Base-by-base conservation (phyloP, 2,888 invertebrate species). In the Lepidocyrtoides sp. region DNA sequence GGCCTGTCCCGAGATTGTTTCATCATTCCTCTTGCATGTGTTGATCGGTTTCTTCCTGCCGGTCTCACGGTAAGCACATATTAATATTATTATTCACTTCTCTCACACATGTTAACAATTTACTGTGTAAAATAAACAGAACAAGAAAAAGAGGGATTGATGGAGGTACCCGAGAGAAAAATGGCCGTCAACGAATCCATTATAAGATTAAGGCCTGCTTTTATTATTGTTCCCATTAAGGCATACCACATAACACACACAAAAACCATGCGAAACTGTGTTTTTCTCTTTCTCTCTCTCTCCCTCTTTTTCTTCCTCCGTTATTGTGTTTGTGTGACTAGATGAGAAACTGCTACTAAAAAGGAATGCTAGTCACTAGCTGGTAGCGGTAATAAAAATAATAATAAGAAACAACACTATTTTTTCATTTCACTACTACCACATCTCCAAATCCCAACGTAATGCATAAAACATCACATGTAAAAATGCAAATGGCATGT, bases 1-100 rank as follows among this genome's bases (percentile, higher is more conserved):
- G 97, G 97, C 77, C 96, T 98, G 94, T 98, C 98, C 95, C 96
- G 97, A 94, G 98, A 98, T 96, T 98, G 98, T 95, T 98, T 98
- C 96, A 98, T 98, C 95, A 98, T 98, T 95, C 98, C 98, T 7
- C 97, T 98, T 79, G 98, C 98, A 94, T 98, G 98, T 95, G 96
- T 98, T 94, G 97, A 97, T 95, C 96, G 98, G 94, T 98, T 98
- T 96, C 96, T 98, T 94, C 98, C 98, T 93, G 98, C 98, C 93
- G 98, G 98, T 94, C 98, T 98, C 93, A 98, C 98, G 95, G 98
- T 98, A 95, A 95, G 95, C 95, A 32, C 60, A n/a, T 14, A 17
- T 20, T 20, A 36, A 36, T 36, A 36, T n/a, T n/a, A n/a, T 10
- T 10, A 63, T 63, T 63, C 63, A 4, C 63, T 14, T 12, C 36